Evolutionary conservation across 2,113 vertebrate species (phyloP).

Genomic region (Thymallus thymallus): DNA sequence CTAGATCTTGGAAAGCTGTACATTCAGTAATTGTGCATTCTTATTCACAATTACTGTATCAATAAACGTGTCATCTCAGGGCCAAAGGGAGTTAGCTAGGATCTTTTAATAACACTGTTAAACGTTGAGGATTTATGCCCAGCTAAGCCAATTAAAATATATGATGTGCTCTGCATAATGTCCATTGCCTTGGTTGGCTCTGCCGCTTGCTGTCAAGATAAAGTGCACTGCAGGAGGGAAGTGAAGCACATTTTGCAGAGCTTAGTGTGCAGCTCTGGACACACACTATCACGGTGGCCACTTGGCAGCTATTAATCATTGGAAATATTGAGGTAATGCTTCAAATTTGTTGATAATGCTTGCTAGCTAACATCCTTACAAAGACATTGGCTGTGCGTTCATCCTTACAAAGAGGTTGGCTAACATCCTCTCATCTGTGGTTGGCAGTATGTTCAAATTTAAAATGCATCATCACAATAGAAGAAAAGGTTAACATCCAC

Average conservation of each 20-base stretch:
- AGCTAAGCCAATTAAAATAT: constrained; percentile 38
- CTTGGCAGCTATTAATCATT: constrained; percentile 8
- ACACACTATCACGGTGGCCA: background rate
- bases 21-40: constrained; percentile 28
- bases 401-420: no score
- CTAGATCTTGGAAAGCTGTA: background rate
- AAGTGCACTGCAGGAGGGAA: constrained; percentile 6
- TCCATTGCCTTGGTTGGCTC: constrained; percentile 15
- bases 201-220: background rate
- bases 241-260: background rate
- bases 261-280: background rate
- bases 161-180: constrained; percentile 23
- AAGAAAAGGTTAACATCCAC: background rate
- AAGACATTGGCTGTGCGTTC: no score
- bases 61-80: constrained; percentile 8
- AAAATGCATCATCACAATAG: background rate
- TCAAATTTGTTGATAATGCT: constrained; percentile 20
- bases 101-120: constrained; percentile 38
- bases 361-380: background rate
- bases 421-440: background rate
- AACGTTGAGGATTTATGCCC: constrained; percentile 35
- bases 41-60: constrained; percentile 31
- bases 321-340: background rate
- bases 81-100: constrained; percentile 27
- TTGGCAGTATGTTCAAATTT: background rate